phyloP scores from a whole-genome alignment of 92 coral and sea anemone genomes.

The Palythoa grandiflora region DNA sequence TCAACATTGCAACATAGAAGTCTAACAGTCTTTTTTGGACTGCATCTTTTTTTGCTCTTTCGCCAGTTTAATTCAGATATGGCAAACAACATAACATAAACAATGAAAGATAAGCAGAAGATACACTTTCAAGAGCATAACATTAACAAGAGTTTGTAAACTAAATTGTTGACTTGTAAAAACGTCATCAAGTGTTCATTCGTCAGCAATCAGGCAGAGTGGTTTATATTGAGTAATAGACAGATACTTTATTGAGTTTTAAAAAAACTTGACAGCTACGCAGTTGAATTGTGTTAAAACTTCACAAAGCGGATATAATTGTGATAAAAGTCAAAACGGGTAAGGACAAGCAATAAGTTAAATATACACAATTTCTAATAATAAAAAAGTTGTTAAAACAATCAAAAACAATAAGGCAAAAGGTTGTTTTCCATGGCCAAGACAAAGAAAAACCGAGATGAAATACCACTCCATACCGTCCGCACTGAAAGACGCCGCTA shows the following conservation, averaged over 20 bases:
- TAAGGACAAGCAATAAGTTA: too few species aligned
- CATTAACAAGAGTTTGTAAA: conserved; percentile 14
- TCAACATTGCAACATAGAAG: conserved; percentile 29
- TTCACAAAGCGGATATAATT: too few species aligned
- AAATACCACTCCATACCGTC: conserved; percentile 7
- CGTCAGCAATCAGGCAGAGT: too few species aligned
- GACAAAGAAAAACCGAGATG: conserved; percentile 20
- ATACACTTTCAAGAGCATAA: conserved; percentile 22
- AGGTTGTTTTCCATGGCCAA: neutral
- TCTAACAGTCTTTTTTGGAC: conserved; percentile 33
- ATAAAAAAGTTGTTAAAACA: too few species aligned
- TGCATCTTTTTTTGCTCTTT: conserved; percentile 12
- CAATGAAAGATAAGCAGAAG: neutral
- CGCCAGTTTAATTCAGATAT: neutral
- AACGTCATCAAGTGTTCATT: conserved; percentile 33
- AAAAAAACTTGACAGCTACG: too few species aligned
- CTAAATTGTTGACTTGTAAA: conserved; percentile 19
- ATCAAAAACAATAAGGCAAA: neutral
- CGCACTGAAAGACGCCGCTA: conserved; percentile 32
- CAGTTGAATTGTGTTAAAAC: too few species aligned
- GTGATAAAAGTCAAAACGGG: too few species aligned
- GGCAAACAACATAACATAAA: neutral
- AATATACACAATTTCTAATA: too few species aligned
- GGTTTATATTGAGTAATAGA: too few species aligned
- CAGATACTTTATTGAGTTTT: too few species aligned